Evolutionary conservation across 1,140 invertebrate genomes (phyloP), one percentile per base, ranked within the genome.

Genomic region (Ostrea denselamellosa): DNA sequence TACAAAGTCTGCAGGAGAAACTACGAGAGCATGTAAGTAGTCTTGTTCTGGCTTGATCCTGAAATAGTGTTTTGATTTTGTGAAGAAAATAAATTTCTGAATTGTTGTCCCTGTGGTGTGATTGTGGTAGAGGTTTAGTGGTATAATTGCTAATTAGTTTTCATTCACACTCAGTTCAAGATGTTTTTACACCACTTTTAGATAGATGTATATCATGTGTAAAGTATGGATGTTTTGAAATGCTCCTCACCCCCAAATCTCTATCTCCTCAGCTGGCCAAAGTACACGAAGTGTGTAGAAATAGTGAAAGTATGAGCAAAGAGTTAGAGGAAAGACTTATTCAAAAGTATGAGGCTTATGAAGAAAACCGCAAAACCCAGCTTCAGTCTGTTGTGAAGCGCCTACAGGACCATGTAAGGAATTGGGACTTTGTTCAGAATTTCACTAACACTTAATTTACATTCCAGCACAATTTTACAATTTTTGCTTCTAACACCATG

Each of bases 331-430:
- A 96, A 93, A 97, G 97, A 82, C 97, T 98, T 88, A 97, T 97
- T 92, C 97, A 98, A 93, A 98, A 98, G 95, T 95, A 98, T 94
- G 97, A 97, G 94, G 96, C 96, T 86, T 97, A 97, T 90, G 96
- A 97, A 89, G 96, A 97, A 91, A 97, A 98, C 94, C 96, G 97
- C 90, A 97, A 98, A 94, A 97, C 97, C 92, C 97, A 98, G 93
- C 96, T 98, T 83, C 97, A 97, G 95, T 97, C 97, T 94, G 97
- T 98, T 96, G 95, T 98, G 86, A 97, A 97, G 91, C 97, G 97
- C 91, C 96, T 98, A 10, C 97, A 97, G 94, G 97, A 98, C 94
- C 97, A 98, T 95, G 98, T 98, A 94, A 97, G 97, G 83, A 77
- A 19, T 85, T 44, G 68, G 10, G 25, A 71, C 10, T 77, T 77